These are phyloP conservation scores for Otis tarda DNA, from an alignment of 2,113 vertebrate species.

Conservation along the genomic window DNA sequence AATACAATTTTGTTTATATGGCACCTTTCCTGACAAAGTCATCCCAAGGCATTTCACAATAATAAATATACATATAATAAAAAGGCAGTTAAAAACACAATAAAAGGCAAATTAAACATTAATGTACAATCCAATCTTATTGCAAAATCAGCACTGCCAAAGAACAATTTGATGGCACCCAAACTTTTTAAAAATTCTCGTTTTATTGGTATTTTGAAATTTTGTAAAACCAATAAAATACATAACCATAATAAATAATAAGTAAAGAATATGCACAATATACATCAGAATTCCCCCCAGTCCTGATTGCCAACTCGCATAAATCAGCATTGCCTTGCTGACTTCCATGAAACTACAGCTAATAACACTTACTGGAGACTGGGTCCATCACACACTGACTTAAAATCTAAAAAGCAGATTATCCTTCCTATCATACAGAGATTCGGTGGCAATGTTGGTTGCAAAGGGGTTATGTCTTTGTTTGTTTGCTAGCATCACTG, in stretches of 20 bases:
- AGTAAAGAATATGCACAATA: background rate
- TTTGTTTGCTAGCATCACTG: background rate
- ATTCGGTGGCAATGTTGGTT: background rate
- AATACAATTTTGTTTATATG: conserved; percentile 40
- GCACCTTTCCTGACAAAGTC: conserved; percentile 32
- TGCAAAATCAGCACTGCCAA: conserved; percentile 22
- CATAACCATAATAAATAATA: background rate
- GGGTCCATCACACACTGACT: background rate
- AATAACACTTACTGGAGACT: background rate
- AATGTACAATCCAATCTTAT: conserved; percentile 7
- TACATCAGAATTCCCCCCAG: background rate
- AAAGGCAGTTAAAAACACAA: conserved; percentile 53
- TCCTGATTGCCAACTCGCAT: background rate
- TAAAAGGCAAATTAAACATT: conserved; percentile 40
- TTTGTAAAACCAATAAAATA: conserved; percentile 7
- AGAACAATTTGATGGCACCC: background rate
- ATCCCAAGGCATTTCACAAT: conserved; percentile 21
- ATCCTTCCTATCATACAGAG: background rate
- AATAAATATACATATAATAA: conserved; percentile 58
- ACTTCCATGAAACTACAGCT: background rate
- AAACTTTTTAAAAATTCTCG: background rate
- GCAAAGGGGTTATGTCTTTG: background rate
- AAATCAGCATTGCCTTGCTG: background rate
- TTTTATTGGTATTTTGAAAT: conserved; percentile 26
- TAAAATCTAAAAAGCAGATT: background rate